Percentiles rank a stretch among this genome's conserved stretches.
Evolutionary conservation across 1,140 invertebrate species (phyloP).

Genomic region (Drosophila repletoides): DNA sequence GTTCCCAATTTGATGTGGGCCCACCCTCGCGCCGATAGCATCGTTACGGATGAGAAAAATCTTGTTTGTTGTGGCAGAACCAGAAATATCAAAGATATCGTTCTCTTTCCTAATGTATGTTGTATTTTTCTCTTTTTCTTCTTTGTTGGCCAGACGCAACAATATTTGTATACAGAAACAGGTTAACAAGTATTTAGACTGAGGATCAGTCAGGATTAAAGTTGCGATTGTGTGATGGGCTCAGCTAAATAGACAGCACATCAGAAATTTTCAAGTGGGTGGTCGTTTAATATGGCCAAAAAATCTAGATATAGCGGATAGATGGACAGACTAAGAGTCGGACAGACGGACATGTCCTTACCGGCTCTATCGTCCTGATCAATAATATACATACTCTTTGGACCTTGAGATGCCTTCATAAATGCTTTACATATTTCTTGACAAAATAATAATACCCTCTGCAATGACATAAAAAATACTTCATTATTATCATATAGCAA

Average conservation of each 20-base stretch:
- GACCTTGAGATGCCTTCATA: too few species aligned
- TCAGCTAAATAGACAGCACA: constrained; percentile 12
- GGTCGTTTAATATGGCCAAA: constrained; percentile 39
- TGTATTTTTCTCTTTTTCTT: constrained; percentile 1
- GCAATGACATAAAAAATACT: too few species aligned
- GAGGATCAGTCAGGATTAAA: constrained; percentile 65
- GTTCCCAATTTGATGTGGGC: constrained; percentile 70
- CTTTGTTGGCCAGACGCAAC: constrained; percentile 19
- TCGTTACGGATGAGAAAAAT: constrained; percentile 71
- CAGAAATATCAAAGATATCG: constrained; percentile 13
- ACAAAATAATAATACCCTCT: too few species aligned
- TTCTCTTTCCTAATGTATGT: constrained; percentile 1
- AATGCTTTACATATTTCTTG: too few species aligned
- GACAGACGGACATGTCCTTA: too few species aligned
- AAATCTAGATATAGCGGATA: neutral
- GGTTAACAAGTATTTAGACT: constrained; percentile 70
- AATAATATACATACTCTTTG: too few species aligned
- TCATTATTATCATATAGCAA: too few species aligned
- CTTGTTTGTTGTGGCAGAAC: constrained; percentile 67
- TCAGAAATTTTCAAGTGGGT: constrained; percentile 50
- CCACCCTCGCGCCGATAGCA: constrained; percentile 70
- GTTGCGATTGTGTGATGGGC: constrained; percentile 9
- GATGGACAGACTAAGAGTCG: too few species aligned
- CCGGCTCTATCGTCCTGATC: too few species aligned
- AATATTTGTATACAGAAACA: constrained; percentile 56